Evolutionary conservation across 1,140 invertebrate species (phyloP).

Genomic region (Lepidurus apus): DNA sequence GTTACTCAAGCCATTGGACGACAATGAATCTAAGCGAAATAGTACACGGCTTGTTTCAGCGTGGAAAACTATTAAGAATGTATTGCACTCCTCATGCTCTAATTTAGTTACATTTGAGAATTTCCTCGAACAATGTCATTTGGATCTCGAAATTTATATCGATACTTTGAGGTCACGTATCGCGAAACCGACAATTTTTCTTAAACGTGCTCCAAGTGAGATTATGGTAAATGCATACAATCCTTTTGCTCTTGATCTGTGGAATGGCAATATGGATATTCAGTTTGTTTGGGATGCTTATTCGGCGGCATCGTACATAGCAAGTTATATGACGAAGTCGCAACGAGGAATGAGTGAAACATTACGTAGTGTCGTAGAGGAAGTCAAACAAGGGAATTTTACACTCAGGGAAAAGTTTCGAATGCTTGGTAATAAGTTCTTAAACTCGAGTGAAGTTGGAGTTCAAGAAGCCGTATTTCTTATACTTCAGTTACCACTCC

Average conservation of each 20-base stretch:
- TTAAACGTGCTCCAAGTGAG: conserved; percentile 32
- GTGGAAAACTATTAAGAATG: not conserved
- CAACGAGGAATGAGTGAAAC: conserved; percentile 38
- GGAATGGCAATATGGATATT: conserved; percentile 40
- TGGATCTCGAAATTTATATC: not conserved
- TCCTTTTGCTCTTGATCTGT: conserved; percentile 36
- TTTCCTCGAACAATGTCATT: not conserved
- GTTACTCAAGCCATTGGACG: not conserved
- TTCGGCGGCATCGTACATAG: conserved; percentile 38
- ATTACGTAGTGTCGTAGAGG: conserved; percentile 35
- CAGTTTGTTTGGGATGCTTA: conserved; percentile 40
- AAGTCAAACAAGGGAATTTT: conserved; percentile 36
- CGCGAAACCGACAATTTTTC: conserved; percentile 6
- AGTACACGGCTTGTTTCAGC: not conserved
- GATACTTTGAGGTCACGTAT: not conserved
- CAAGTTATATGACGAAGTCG: conserved; percentile 40
- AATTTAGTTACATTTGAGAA: not conserved
- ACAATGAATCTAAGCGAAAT: not conserved
- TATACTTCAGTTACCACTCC: conserved; percentile 37
- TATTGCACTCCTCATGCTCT: not conserved
- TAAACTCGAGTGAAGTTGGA: conserved; percentile 40
- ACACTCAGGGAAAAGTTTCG: conserved; percentile 37
- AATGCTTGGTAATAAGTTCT: conserved; percentile 39
- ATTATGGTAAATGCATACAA: conserved; percentile 40
- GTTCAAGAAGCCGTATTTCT: conserved; percentile 42